A percentile compares a stretch with the other conserved stretches of the same genome.
phyloP scores from a whole-genome alignment of 2,113 vertebrate species.

The Bostrychus sinensis region DNA sequence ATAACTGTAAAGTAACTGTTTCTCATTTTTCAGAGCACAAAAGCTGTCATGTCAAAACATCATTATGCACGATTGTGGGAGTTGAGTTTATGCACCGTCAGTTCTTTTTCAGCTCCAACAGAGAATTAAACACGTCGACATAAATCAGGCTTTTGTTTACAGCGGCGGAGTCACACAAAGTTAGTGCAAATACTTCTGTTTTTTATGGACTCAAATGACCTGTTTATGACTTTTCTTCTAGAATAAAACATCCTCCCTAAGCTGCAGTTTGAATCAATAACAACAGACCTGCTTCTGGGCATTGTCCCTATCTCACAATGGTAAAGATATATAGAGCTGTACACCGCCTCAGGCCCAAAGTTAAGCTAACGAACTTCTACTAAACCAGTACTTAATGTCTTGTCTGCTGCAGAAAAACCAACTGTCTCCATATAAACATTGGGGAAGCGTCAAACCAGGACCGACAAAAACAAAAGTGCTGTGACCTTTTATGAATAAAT shows the following conservation, averaged over 20 bases:
- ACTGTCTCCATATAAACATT: conserved; percentile 1
- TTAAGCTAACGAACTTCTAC: no score
- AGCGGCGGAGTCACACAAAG: no score
- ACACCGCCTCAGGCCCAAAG: no score
- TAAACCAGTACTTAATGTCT: no score
- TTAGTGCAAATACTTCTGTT: no score
- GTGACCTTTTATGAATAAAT: conserved; percentile 64
- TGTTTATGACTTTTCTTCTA: no score
- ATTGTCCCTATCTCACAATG: no score
- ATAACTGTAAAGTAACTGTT: not conserved
- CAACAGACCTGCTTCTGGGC: no score
- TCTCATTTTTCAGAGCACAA: not conserved
- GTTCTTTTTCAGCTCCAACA: not conserved
- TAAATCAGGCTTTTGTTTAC: not conserved
- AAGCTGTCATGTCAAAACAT: not conserved
- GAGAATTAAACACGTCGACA: not conserved
- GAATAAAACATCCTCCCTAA: no score
- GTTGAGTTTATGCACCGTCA: not conserved
- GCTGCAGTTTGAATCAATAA: no score
- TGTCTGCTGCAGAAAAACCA: not conserved
- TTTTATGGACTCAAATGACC: no score
- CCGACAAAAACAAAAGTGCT: conserved; percentile 47
- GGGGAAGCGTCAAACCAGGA: conserved; percentile 8
- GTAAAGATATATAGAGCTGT: no score
- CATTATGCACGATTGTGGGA: not conserved